These are phyloP conservation scores for Scaptodrosophila latifasciaeformis DNA, from an alignment of 2,888 invertebrate species.

Conservation along the genomic window DNA sequence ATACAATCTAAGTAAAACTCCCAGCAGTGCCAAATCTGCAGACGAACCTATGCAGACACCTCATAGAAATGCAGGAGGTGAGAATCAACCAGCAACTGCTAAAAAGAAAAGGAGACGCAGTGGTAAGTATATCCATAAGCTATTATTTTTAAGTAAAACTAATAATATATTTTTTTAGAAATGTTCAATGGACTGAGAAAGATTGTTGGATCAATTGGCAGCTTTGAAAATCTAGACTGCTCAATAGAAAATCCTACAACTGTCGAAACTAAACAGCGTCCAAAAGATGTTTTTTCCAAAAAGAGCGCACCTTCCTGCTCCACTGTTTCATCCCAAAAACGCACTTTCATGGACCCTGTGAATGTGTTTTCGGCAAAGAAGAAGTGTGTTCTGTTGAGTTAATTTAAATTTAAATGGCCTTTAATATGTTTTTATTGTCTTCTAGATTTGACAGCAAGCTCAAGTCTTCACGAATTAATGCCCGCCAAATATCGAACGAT, in stretches of 20 bases:
- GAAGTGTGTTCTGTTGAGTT: conserved; percentile 76
- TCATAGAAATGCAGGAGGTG: too few species aligned
- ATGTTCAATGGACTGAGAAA: conserved; percentile 86
- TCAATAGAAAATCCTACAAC: not conserved
- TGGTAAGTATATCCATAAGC: conserved; percentile 83
- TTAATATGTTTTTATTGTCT: not conserved
- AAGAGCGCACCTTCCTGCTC: conserved; percentile 77
- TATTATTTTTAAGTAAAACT: conserved; percentile 78
- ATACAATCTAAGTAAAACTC: conserved; percentile 68
- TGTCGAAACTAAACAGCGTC: not conserved
- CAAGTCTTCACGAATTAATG: too few species aligned
- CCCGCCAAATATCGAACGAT: too few species aligned
- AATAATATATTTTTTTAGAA: conserved; percentile 77
- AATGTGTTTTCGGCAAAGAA: conserved; percentile 81
- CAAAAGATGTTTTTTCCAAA: not conserved
- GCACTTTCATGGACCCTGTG: conserved; percentile 78
- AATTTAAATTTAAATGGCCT: conserved; percentile 1
- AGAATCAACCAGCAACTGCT: too few species aligned
- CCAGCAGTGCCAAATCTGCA: not conserved
- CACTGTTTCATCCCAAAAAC: conserved; percentile 80
- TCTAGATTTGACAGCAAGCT: too few species aligned
- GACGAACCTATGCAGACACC: not conserved
- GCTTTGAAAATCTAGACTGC: conserved; percentile 76
- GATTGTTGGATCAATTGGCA: conserved; percentile 80
- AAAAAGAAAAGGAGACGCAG: conserved; percentile 86